A percentile compares a stretch with the other conserved stretches of the same genome.
phyloP scores from a whole-genome alignment of 2,113 vertebrate species.

The Grantiella picta region DNA sequence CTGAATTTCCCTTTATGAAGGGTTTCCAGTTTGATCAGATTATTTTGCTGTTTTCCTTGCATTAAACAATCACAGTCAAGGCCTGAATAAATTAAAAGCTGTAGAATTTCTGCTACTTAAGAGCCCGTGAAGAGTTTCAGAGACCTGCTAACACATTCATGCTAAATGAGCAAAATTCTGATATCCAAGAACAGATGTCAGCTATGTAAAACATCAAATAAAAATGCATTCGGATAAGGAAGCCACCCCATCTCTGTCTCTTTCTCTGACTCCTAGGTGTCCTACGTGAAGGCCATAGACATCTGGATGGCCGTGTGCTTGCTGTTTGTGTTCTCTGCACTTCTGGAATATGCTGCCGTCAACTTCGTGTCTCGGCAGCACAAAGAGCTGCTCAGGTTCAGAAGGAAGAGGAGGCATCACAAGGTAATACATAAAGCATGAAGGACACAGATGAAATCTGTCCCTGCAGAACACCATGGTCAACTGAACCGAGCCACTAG shows the following conservation, averaged over 20 bases:
- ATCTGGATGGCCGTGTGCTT: constrained; percentile 99
- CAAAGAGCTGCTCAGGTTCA: constrained; percentile 98
- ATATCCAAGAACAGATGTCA: neutral
- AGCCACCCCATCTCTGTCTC: neutral
- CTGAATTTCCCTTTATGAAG: neutral
- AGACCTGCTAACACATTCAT: neutral
- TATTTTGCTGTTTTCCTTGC: neutral
- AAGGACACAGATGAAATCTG: neutral
- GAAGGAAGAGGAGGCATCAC: constrained; percentile 91
- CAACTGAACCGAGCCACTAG: neutral
- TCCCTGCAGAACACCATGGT: neutral
- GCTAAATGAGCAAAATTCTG: neutral
- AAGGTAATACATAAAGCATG: constrained; percentile 81
- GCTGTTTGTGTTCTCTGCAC: constrained; percentile 96
- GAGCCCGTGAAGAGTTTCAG: neutral
- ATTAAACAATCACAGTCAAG: neutral
- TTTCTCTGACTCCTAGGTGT: constrained; percentile 78
- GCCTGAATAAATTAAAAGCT: neutral
- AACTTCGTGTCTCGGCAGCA: constrained; percentile 99
- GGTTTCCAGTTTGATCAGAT: neutral
- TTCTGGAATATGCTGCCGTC: constrained; percentile 95
- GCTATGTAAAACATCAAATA: neutral
- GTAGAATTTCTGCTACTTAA: neutral
- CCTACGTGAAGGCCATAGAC: constrained; percentile 98
- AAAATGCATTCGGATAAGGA: neutral